phyloP scores from a whole-genome alignment of 1,140 invertebrate species.

The Intoshia linei region DNA sequence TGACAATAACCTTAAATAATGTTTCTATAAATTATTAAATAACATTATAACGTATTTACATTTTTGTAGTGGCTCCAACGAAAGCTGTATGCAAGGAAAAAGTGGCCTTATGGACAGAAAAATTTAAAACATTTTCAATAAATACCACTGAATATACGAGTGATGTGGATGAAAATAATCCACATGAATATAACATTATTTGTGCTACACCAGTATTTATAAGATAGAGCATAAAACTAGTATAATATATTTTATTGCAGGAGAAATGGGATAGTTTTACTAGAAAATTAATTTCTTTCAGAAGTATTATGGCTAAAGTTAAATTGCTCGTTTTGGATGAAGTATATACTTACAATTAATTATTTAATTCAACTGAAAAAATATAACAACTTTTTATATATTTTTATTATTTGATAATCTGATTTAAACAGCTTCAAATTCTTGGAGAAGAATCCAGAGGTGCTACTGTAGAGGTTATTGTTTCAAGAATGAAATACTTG shows the following conservation, averaged over 20 bases:
- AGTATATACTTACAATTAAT: conserved; percentile 16
- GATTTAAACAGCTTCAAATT: conserved; percentile 27
- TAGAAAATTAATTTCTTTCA: conserved; percentile 34
- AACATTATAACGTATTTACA: too few relatives aligned
- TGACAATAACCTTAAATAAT: too few relatives aligned
- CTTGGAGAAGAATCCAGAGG: conserved; percentile 35
- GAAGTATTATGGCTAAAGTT: conserved; percentile 28
- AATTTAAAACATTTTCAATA: conserved; percentile 32
- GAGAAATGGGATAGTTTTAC: conserved; percentile 51
- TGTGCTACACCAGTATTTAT: conserved; percentile 34
- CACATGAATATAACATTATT: conserved; percentile 28
- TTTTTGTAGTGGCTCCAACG: conserved; percentile 36
- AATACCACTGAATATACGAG: conserved; percentile 37
- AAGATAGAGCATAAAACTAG: neutral
- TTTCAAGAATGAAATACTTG: conserved; percentile 37
- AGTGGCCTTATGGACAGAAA: conserved; percentile 34
- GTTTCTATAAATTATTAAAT: too few relatives aligned
- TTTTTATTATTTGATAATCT: neutral
- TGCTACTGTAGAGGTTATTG: conserved; percentile 39
- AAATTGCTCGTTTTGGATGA: conserved; percentile 47
- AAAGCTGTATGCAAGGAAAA: conserved; percentile 42
- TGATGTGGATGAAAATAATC: conserved; percentile 32
- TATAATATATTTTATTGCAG: conserved; percentile 9
- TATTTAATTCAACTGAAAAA: neutral
- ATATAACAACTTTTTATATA: neutral